Conservation (phyloP, 2,888 invertebrate species). For the Chironomus riparius region DNA sequence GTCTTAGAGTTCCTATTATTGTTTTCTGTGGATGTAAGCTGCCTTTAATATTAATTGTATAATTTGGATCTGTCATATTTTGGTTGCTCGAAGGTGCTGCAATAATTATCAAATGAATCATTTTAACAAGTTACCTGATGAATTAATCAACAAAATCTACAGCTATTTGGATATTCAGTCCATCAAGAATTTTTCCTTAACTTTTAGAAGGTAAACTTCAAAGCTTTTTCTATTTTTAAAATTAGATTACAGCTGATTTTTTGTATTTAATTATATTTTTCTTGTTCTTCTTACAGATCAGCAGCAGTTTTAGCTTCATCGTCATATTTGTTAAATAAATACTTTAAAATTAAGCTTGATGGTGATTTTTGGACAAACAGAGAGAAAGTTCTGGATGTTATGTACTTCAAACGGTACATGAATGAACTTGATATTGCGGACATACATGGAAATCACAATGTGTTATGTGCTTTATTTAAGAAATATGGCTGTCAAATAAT, state of each 20-base stretch:
- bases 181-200: neutral
- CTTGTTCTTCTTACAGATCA: neutral
- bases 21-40: too few species aligned
- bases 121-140: slow-evolving; percentile 4
- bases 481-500: neutral
- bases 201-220: neutral
- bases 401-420: neutral
- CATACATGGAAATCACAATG: neutral
- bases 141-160: slow-evolving; percentile 4
- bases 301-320: neutral
- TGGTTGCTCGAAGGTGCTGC: neutral
- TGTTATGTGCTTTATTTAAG: neutral
- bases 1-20: neutral
- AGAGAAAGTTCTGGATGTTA: neutral
- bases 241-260: neutral
- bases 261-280: neutral
- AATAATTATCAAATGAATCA: neutral
- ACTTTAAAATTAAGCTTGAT: slow-evolving; percentile 2
- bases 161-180: neutral
- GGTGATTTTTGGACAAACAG: neutral
- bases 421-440: neutral
- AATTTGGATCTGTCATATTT: neutral
- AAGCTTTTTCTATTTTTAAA: neutral
- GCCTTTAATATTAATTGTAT: too few species aligned
- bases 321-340: neutral